A percentile compares a stretch with the other conserved stretches of the same genome.
Conservation (phyloP, 2,888 invertebrate species). For the Eilema depressum region DNA sequence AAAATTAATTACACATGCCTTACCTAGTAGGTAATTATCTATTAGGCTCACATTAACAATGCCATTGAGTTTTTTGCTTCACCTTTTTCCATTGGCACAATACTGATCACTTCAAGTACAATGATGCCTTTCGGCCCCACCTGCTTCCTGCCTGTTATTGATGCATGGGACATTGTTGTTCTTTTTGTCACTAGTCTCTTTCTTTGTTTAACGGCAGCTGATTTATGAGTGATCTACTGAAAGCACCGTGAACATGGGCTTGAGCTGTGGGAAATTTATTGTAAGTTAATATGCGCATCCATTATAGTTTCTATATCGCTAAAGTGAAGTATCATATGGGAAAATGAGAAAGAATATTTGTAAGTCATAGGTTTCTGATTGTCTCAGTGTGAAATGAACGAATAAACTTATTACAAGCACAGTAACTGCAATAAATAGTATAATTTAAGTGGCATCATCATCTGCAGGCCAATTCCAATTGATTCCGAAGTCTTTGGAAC, state of each 20-base stretch:
- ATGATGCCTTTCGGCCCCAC: slow-evolving; percentile 56
- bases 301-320: slow-evolving; percentile 40
- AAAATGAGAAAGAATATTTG: not conserved
- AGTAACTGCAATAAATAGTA: no score
- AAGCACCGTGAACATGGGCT: slow-evolving; percentile 41
- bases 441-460: no score
- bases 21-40: slow-evolving; percentile 3
- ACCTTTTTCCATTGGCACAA: slow-evolving; percentile 30
- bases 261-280: slow-evolving; percentile 45
- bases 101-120: slow-evolving; percentile 40
- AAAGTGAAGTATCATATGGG: slow-evolving; percentile 33
- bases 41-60: slow-evolving; percentile 12
- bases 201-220: slow-evolving; percentile 57
- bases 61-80: slow-evolving; percentile 30
- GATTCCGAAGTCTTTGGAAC: not conserved
- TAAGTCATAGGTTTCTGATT: not conserved
- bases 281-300: slow-evolving; percentile 27
- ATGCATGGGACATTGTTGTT: slow-evolving; percentile 68
- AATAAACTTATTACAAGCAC: not conserved
- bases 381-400: not conserved
- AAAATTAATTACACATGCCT: not conserved
- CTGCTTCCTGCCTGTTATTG: slow-evolving; percentile 67
- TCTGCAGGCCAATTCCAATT: not conserved
- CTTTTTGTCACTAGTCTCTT: slow-evolving; percentile 66
- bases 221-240: slow-evolving; percentile 39